These are phyloP conservation scores for Oreochromis aureus DNA, from an alignment of 2,113 vertebrate species.

Conservation along the genomic window DNA sequence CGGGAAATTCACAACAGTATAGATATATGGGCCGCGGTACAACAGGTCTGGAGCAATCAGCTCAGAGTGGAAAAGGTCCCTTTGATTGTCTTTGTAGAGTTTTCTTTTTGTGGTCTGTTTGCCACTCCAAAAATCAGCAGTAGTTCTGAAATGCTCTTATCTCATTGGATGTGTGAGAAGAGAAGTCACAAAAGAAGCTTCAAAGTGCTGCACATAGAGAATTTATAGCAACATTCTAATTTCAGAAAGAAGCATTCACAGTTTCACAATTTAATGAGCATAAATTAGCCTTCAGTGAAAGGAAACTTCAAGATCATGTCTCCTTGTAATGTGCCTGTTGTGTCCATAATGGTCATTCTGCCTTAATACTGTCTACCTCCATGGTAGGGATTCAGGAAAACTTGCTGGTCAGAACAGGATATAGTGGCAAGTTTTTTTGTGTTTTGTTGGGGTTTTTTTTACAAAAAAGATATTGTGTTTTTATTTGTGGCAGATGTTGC, in stretches of 20 bases:
- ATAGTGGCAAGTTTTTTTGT: background rate
- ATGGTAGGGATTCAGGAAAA: background rate
- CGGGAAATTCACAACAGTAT: background rate
- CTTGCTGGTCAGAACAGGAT: background rate
- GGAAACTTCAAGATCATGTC: background rate
- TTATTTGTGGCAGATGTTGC: background rate
- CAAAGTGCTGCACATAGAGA: background rate
- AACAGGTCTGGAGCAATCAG: background rate
- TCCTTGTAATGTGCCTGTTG: background rate
- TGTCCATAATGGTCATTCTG: background rate
- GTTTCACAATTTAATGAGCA: background rate
- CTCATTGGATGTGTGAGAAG: background rate
- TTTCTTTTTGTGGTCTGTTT: background rate
- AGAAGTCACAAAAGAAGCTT: background rate
- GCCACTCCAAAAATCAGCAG: background rate
- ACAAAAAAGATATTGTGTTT: background rate
- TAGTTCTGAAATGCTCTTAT: background rate
- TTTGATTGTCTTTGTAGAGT: background rate
- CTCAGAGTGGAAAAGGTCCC: background rate
- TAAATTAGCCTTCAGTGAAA: background rate
- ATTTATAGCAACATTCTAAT: background rate
- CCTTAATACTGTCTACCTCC: background rate
- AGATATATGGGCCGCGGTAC: background rate
- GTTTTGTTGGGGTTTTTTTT: background rate
- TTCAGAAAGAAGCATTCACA: background rate